Evolutionary conservation across 2,797 vertebrate species (phyloP).

Genomic region (Neostethus bicornis): DNA sequence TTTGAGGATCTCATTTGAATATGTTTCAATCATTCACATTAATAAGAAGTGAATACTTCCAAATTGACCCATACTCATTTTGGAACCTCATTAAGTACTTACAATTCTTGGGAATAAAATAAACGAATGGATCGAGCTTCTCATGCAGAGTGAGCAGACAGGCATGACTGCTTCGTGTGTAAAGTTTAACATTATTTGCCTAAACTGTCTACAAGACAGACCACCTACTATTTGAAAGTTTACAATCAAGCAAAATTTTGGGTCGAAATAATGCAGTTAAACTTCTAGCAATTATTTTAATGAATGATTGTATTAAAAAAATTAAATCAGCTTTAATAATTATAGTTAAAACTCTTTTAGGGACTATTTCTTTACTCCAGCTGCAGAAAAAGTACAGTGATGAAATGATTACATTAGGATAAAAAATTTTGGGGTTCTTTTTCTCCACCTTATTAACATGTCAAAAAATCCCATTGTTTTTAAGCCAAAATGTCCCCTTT

Average conservation of each 20-base stretch:
- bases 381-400: conserved; percentile 27
- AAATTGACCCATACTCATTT: not conserved
- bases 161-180: conserved; percentile 56
- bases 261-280: too few relatives aligned
- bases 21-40: not conserved
- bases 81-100: not conserved
- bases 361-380: too few relatives aligned
- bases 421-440: conserved; percentile 38
- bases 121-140: conserved; percentile 40
- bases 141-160: conserved; percentile 60
- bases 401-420: conserved; percentile 12
- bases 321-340: too few relatives aligned
- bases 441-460: conserved; percentile 20
- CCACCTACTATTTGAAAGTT: too few relatives aligned
- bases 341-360: too few relatives aligned
- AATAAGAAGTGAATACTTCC: not conserved
- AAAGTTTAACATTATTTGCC: conserved; percentile 42
- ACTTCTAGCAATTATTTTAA: too few relatives aligned
- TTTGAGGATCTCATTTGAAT: not conserved
- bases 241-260: not conserved
- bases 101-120: conserved; percentile 10
- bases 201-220: conserved; percentile 32
- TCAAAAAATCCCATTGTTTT: conserved; percentile 27
- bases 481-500: not conserved
- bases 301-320: too few relatives aligned